A percentile compares a stretch with the other conserved stretches of the same genome.
Evolutionary conservation across 2,797 vertebrate species (phyloP).

Genomic region (Darevskia nairensis): DNA sequence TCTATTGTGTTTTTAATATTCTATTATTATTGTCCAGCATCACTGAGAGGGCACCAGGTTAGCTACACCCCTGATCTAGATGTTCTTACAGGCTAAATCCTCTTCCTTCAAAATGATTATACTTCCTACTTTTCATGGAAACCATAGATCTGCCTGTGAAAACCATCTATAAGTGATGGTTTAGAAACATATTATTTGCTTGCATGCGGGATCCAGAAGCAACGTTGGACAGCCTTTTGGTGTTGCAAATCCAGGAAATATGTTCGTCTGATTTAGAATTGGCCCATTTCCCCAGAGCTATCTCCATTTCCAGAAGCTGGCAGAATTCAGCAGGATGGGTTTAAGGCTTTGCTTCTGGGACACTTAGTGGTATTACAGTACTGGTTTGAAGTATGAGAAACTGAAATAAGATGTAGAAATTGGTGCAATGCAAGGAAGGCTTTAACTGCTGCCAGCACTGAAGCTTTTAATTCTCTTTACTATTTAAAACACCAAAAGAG

Average conservation of each 20-base stretch:
- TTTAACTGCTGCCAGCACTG: background rate
- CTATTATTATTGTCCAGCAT: too few species aligned
- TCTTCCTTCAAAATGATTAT: constrained; percentile 5
- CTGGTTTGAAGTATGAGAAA: constrained; percentile 2
- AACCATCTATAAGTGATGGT: constrained; percentile 31
- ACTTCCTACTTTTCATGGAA: constrained; percentile 40
- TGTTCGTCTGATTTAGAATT: constrained; percentile 13
- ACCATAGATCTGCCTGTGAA: constrained; percentile 32
- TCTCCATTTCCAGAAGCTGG: constrained; percentile 24
- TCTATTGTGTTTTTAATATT: too few species aligned
- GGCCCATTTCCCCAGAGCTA: constrained; percentile 12
- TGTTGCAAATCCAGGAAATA: constrained; percentile 32
- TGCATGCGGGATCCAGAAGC: background rate
- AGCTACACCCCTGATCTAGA: background rate
- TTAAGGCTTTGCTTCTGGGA: constrained; percentile 7
- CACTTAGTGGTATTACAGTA: background rate
- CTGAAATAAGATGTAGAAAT: background rate
- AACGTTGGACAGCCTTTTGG: constrained; percentile 18
- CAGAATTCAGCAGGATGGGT: background rate
- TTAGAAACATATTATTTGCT: constrained; percentile 24
- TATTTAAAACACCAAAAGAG: constrained; percentile 19
- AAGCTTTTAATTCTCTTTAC: background rate
- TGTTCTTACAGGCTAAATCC: background rate
- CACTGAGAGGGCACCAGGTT: too few species aligned
- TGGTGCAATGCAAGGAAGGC: background rate